These are phyloP conservation scores for Macquaria australasica DNA, from an alignment of 2,113 vertebrate species.

Conservation along the genomic window DNA sequence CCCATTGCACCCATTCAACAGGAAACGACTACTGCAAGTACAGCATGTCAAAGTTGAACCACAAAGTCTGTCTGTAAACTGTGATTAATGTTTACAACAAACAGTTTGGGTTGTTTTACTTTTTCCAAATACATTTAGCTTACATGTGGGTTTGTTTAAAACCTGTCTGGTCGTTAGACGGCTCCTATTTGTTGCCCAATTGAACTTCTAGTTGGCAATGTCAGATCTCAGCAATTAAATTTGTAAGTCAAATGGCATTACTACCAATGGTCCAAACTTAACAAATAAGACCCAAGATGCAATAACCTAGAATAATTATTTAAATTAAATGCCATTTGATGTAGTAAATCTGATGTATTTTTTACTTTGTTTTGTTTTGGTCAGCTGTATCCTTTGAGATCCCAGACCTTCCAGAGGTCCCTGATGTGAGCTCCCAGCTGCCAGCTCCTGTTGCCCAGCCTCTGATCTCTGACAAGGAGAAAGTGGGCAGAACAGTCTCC, in stretches of 20 bases:
- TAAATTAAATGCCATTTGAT: background rate
- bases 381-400: slow-evolving; percentile 82
- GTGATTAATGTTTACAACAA: slow-evolving; percentile 5
- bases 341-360: background rate
- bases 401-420: slow-evolving; percentile 61
- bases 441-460: slow-evolving; percentile 26
- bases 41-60: background rate
- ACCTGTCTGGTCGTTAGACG: background rate
- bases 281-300: background rate
- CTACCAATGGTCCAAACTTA: background rate
- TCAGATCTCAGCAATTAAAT: background rate
- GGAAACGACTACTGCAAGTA: background rate
- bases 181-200: background rate
- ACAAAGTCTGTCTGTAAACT: slow-evolving; percentile 17
- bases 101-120: background rate
- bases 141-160: slow-evolving; percentile 2
- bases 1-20: background rate
- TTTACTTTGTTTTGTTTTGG: slow-evolving; percentile 25
- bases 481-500: slow-evolving; percentile 45
- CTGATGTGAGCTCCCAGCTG: background rate
- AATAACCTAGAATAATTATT: background rate
- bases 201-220: background rate
- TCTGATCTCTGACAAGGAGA: slow-evolving; percentile 46
- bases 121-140: background rate
- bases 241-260: background rate